Evolutionary conservation across 2,888 invertebrate species (phyloP).

Genomic region (Sympetrum striolatum): DNA sequence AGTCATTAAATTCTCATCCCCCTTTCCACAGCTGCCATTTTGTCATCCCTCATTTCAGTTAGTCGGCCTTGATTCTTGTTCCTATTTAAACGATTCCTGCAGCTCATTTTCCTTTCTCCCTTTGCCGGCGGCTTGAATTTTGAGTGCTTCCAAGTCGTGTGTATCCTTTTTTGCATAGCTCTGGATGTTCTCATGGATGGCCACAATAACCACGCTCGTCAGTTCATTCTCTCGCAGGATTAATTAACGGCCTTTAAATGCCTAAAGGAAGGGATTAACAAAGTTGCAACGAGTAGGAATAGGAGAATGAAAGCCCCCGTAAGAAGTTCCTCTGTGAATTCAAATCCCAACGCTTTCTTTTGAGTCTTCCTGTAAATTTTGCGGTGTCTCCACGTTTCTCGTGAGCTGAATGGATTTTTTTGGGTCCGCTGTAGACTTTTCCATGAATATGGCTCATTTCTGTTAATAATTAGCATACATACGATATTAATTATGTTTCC

Average conservation of each 20-base stretch:
- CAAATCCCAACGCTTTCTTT: too few species aligned
- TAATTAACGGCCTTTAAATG: neutral
- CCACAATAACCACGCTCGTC: neutral
- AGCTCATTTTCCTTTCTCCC: neutral
- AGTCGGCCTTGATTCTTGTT: neutral
- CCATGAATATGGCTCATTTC: too few species aligned
- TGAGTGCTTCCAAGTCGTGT: neutral
- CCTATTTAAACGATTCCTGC: neutral
- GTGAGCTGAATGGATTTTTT: too few species aligned
- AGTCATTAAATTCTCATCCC: neutral
- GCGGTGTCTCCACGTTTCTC: too few species aligned
- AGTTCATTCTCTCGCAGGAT: neutral
- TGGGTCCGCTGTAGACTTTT: too few species aligned
- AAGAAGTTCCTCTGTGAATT: too few species aligned
- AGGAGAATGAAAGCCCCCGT: too few species aligned
- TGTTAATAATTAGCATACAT: too few species aligned
- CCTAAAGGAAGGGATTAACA: neutral
- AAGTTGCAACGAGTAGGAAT: neutral
- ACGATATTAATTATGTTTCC: too few species aligned
- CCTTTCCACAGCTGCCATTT: neutral
- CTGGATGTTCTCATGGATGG: neutral
- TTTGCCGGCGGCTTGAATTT: neutral
- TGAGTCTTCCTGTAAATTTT: too few species aligned
- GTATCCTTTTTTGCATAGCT: neutral
- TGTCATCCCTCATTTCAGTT: neutral